These are phyloP conservation scores for Spheniscus mendiculus DNA, from an alignment of 2,113 vertebrate species.

Conservation along the genomic window DNA sequence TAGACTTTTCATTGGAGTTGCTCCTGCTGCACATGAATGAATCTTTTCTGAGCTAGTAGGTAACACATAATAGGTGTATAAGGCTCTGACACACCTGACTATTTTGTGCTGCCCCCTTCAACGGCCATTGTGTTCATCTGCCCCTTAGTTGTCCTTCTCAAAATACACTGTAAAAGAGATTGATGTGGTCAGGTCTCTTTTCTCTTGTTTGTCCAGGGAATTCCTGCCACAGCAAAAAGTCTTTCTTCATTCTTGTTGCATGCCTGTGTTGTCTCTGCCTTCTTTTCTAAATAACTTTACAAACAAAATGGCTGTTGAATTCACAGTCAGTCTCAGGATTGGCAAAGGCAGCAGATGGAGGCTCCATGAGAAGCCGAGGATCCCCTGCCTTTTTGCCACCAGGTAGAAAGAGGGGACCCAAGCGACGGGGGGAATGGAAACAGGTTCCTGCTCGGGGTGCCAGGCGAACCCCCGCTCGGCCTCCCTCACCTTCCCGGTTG, in stretches of 20 bases:
- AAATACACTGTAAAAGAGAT: not conserved
- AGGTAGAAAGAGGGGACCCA: too few relatives aligned
- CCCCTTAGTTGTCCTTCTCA: not conserved
- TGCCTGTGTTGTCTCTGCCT: not conserved
- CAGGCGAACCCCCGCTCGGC: too few relatives aligned
- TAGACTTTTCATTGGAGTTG: not conserved
- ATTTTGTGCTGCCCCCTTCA: not conserved
- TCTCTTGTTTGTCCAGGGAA: not conserved
- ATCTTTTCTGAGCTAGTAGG: not conserved
- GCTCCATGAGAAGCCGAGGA: too few relatives aligned
- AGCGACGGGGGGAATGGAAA: too few relatives aligned
- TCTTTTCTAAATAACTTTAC: not conserved
- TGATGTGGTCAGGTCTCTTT: not conserved
- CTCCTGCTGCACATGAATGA: not conserved
- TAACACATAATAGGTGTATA: not conserved
- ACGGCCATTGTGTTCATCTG: not conserved
- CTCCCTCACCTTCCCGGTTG: too few relatives aligned
- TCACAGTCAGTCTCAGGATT: not conserved
- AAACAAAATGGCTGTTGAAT: not conserved
- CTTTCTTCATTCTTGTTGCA: not conserved
- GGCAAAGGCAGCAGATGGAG: too few relatives aligned
- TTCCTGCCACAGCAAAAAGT: not conserved
- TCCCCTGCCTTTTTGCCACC: too few relatives aligned
- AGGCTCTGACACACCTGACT: not conserved
- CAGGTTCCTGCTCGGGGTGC: too few relatives aligned